Conservation (phyloP, 2,888 invertebrate species). For the Plusia festucae region DNA sequence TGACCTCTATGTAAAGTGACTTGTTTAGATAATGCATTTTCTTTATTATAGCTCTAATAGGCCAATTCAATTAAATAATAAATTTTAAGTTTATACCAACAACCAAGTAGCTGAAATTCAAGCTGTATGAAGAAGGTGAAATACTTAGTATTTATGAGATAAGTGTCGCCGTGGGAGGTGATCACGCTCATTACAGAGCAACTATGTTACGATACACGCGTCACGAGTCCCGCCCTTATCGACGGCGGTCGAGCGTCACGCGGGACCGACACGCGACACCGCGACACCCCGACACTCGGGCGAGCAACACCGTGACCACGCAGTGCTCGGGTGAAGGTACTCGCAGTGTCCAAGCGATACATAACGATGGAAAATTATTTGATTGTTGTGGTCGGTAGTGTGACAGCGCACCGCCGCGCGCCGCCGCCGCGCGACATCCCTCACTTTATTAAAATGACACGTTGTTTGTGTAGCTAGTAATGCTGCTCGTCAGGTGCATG, state of each 20-base stretch:
- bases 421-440: constrained; percentile 18
- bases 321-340: background rate
- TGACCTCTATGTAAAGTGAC: too few species aligned
- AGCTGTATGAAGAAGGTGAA: constrained; percentile 18
- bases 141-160: constrained; percentile 37
- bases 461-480: constrained; percentile 33
- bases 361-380: constrained; percentile 54
- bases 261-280: background rate
- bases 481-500: background rate
- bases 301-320: constrained; percentile 5
- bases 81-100: too few species aligned
- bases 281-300: constrained; percentile 6
- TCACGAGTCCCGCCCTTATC: constrained; percentile 12
- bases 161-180: constrained; percentile 41
- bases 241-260: background rate
- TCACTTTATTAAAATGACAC: constrained; percentile 46
- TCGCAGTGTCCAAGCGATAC: constrained; percentile 4
- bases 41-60: too few species aligned
- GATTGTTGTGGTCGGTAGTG: constrained; percentile 24
- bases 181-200: constrained; percentile 46
- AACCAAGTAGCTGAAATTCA: too few species aligned
- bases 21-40: too few species aligned
- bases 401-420: constrained; percentile 5
- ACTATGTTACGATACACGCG: constrained; percentile 17
- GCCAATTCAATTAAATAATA: too few species aligned